phyloP scores from a whole-genome alignment of 2,797 vertebrate genomes.

The Scomberomorus guttatus region DNA sequence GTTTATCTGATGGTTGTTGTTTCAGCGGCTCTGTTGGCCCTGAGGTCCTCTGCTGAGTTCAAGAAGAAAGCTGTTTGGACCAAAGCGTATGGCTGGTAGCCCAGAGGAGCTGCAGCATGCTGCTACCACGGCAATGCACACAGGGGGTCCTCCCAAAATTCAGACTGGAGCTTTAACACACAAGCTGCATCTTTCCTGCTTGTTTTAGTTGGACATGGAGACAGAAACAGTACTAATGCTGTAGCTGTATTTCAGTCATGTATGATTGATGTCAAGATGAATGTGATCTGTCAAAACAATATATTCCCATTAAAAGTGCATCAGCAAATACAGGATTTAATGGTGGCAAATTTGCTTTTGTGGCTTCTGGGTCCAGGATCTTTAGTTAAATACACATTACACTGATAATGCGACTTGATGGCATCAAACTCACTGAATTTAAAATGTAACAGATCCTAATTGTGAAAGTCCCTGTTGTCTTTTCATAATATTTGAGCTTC shows the following conservation, averaged over 20 bases:
- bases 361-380: background rate
- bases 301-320: slow-evolving; percentile 21
- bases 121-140: background rate
- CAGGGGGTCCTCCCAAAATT: background rate
- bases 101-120: background rate
- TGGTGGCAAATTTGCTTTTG: background rate
- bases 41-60: slow-evolving; percentile 90
- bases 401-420: background rate
- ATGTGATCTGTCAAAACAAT: background rate
- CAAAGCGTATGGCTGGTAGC: slow-evolving; percentile 93
- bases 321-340: background rate
- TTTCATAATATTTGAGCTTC: background rate
- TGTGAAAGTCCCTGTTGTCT: background rate
- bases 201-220: background rate
- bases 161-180: background rate
- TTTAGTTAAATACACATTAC: background rate
- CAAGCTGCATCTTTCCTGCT: background rate
- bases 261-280: background rate
- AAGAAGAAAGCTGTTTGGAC: slow-evolving; percentile 96
- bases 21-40: slow-evolving; percentile 88
- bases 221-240: background rate
- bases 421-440: background rate
- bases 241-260: background rate
- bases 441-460: background rate
- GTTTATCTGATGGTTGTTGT: background rate